Evolutionary conservation across 2,113 vertebrate species (phyloP).

Genomic region (Platichthys flesus): DNA sequence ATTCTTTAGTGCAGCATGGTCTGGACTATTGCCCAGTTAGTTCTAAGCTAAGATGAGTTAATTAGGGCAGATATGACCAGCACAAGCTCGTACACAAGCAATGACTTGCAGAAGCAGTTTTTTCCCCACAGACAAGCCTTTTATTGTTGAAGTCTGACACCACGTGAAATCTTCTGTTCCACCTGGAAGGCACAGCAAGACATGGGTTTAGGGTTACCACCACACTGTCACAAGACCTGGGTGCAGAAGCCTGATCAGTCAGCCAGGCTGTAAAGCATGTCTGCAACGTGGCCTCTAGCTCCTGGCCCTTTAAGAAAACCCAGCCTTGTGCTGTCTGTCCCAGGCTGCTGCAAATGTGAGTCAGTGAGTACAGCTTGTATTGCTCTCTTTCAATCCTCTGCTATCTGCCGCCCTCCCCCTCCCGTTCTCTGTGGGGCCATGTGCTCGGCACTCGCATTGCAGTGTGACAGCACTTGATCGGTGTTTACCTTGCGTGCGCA

Average conservation of each 20-base stretch:
- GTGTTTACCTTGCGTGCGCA: constrained; percentile 72
- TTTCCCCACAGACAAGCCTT: constrained; percentile 35
- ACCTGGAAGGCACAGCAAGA: constrained; percentile 56
- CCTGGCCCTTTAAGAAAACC: constrained; percentile 76
- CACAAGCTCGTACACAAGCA: constrained; percentile 9
- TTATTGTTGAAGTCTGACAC: constrained; percentile 49
- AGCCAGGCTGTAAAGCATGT: constrained; percentile 54
- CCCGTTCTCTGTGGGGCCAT: constrained; percentile 64
- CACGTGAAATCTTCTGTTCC: constrained; percentile 55
- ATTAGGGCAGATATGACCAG: constrained; percentile 44
- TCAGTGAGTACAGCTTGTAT: constrained; percentile 74
- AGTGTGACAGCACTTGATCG: constrained; percentile 40
- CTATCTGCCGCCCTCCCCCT: constrained; percentile 44
- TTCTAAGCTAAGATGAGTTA: constrained; percentile 18
- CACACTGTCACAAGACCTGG: constrained; percentile 69
- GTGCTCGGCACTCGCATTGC: constrained; percentile 79
- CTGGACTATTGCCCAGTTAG: background rate
- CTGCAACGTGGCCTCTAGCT: constrained; percentile 73
- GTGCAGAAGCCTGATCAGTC: constrained; percentile 33
- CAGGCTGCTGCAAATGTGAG: constrained; percentile 74
- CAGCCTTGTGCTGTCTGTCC: constrained; percentile 56
- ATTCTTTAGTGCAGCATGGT: background rate
- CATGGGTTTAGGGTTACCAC: constrained; percentile 62
- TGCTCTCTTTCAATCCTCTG: constrained; percentile 58
- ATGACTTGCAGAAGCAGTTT: constrained; percentile 10